These are phyloP conservation scores for Scylla paramamosain DNA, from an alignment of 1,140 invertebrate species.

Conservation along the genomic window DNA sequence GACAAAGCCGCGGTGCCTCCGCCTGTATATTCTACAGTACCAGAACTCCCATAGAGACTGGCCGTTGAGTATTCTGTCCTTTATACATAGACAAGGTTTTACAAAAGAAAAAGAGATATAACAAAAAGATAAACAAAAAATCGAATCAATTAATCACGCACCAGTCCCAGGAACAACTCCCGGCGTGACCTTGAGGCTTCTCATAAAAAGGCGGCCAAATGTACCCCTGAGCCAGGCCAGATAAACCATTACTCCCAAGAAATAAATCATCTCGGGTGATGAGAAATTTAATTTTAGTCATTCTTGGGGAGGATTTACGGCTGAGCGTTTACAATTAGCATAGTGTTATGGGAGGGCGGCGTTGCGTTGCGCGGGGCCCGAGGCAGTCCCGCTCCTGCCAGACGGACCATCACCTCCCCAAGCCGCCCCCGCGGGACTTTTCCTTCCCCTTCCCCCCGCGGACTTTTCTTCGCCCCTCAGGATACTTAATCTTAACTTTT, in stretches of 20 bases:
- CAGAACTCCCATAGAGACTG: not conserved
- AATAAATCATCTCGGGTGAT: constrained; percentile 59
- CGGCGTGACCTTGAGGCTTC: constrained; percentile 11
- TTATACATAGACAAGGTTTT: not conserved
- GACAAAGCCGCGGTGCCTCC: not conserved
- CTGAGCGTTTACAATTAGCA: constrained; percentile 49
- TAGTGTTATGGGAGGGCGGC: constrained; percentile 46
- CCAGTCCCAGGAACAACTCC: not conserved
- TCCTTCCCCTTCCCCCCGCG: not conserved
- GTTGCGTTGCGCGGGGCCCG: not conserved
- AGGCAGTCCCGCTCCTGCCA: not conserved
- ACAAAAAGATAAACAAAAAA: not conserved
- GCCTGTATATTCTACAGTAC: not conserved
- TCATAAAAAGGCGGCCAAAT: not conserved
- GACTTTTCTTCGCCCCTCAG: not conserved
- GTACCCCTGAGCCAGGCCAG: not conserved
- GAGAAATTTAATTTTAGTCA: constrained; percentile 64
- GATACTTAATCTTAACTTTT: not conserved
- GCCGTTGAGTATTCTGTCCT: not conserved
- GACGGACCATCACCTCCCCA: not conserved
- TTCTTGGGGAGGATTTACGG: constrained; percentile 60
- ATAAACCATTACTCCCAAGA: constrained; percentile 29
- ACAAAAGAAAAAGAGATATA: not conserved
- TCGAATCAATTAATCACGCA: not conserved
- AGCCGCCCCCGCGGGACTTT: not conserved